Evolutionary conservation across 2,797 vertebrate species (phyloP), one percentile per base, ranked within the genome.

Genomic region (Discoglossus pictus): DNA sequence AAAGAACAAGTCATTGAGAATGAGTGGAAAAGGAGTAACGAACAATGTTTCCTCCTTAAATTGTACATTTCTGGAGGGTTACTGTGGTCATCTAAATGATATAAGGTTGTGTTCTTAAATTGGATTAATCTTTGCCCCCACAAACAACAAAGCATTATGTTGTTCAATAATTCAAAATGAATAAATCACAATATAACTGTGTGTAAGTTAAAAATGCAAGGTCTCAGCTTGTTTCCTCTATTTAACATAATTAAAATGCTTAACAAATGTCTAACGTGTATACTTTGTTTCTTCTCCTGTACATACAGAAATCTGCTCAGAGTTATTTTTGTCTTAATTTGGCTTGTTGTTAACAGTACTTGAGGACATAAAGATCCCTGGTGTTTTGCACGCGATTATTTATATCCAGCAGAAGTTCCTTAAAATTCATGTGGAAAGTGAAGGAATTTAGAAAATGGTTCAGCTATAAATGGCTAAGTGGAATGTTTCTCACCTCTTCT

Each of bases 341-440:
- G 61, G 56, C 65, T 44, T 60, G 47, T 68, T 61, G 55, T 61
- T 68, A 68, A 52, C 25, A 42, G 53, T 52, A 61, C 56, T 68
- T 15, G 25, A 53, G 56, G 65, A 68, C 65, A 61, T 42, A 61
- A 68, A 68, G 65, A 61, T 61, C 65, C 65, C 56, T 61, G 44
- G 27, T 39, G 58, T 55, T 61, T 24, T 27, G 3, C 44, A 24
- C 16, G 7, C 50, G 42, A 44, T 48, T 70, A 62, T 50, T 62
- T 70, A 55, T 70, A 55, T 38, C 44, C 40, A 62, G 48, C 24
- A 61, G 52, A 48, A 31, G 31, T 62, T 48, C 50, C 40, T 46
- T 62, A 39, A 68, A 62, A 54, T 47, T 24, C 18, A 38, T n/a
- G 51, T 48, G 31, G 39, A 68, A 68, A 70, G 59, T 27, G 27